phyloP scores from a whole-genome alignment of 1,140 invertebrate genomes.

The Mercenaria mercenaria region DNA sequence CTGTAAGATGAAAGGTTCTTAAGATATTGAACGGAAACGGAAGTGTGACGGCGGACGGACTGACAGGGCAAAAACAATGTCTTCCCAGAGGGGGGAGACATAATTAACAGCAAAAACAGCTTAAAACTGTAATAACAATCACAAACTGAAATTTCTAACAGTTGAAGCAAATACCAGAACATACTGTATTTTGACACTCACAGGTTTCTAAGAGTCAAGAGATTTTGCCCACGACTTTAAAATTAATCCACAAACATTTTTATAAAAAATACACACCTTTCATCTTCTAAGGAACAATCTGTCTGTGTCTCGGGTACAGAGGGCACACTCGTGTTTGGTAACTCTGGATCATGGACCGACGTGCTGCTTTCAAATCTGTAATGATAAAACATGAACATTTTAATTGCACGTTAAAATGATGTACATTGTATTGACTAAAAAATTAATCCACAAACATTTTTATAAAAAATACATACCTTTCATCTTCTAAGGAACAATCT shows the following conservation, averaged over 20 bases:
- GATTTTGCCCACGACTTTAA: no score
- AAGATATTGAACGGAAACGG: no score
- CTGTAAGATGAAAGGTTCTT: no score
- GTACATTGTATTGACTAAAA: constrained; percentile 7
- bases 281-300: constrained; percentile 10
- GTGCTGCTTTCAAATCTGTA: constrained; percentile 21
- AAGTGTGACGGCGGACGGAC: no score
- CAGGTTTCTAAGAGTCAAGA: no score
- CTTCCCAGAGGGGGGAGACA: no score
- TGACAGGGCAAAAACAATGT: no score
- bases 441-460: constrained; percentile 19
- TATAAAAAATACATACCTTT: constrained; percentile 16
- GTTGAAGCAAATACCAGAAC: no score
- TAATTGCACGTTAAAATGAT: constrained; percentile 21
- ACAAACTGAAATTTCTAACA: no score
- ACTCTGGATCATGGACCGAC: constrained; percentile 10
- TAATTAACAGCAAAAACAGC: no score
- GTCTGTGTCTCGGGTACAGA: constrained; percentile 10
- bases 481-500: constrained; percentile 17
- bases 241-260: neutral
- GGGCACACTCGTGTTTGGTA: constrained; percentile 12
- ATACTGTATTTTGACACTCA: no score
- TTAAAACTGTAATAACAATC: no score
- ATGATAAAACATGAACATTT: constrained; percentile 11
- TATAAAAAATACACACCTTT: constrained; percentile 4